Percentiles rank a stretch among this genome's conserved stretches.
phyloP scores from a whole-genome alignment of 2,113 vertebrate genomes.

The Heloderma charlesbogerti region DNA sequence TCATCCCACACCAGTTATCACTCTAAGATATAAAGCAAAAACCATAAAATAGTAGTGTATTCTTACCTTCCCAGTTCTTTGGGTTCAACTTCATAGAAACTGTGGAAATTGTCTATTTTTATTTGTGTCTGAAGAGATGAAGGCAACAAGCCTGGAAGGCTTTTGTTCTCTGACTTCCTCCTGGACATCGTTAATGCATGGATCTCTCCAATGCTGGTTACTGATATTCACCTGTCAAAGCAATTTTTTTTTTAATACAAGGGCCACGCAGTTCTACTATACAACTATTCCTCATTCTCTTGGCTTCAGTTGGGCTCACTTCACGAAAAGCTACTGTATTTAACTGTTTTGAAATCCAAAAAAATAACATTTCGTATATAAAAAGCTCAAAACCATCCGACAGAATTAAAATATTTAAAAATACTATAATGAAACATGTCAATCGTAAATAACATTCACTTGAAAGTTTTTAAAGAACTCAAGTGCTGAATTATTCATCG shows the following conservation, averaged over 20 bases:
- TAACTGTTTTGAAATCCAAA: not conserved
- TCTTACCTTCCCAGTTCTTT: constrained; percentile 91
- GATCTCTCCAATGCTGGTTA: constrained; percentile 38
- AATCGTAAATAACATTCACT: not conserved
- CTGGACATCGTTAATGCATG: constrained; percentile 74
- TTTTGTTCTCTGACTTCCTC: constrained; percentile 87
- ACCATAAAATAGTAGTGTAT: not conserved
- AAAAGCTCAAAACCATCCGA: not conserved
- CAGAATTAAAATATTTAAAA: not conserved
- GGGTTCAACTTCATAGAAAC: constrained; percentile 83
- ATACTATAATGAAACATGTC: not conserved
- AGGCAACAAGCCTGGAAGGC: constrained; percentile 84
- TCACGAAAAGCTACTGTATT: not conserved
- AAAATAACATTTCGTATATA: not conserved
- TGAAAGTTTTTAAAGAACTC: not conserved
- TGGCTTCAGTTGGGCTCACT: not conserved
- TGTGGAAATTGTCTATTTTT: constrained; percentile 83
- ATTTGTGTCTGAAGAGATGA: constrained; percentile 84
- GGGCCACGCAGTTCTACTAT: not conserved
- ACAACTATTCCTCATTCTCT: not conserved
- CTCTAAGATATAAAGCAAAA: not conserved
- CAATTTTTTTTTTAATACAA: constrained; percentile 31
- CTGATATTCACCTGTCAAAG: constrained; percentile 63
- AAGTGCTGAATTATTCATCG: not conserved
- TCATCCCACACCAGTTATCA: not conserved